Evolutionary conservation across 2,113 vertebrate species (phyloP).

Genomic region (pig (Sus scrofa)): DNA sequence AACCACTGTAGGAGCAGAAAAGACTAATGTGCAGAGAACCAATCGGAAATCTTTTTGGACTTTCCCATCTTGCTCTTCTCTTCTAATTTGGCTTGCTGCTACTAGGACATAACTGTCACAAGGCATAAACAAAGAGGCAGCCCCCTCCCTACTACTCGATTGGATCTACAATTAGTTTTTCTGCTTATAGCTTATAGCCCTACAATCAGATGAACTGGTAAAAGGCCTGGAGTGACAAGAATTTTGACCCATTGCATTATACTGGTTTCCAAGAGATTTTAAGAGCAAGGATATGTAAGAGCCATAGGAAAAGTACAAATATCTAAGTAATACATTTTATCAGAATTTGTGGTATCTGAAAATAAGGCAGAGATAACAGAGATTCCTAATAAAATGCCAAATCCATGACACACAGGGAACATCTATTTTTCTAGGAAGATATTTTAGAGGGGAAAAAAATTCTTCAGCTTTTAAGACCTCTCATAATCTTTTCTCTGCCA

Average conservation of each 20-base stretch:
- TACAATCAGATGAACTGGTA: neutral
- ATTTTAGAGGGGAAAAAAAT: neutral
- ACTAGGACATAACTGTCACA: neutral
- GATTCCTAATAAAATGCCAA: neutral
- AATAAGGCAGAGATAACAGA: neutral
- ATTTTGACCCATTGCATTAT: neutral
- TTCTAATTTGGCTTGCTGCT: neutral
- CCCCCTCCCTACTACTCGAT: neutral
- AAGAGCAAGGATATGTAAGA: neutral
- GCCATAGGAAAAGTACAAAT: neutral
- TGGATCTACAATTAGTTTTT: neutral
- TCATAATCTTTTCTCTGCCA: neutral
- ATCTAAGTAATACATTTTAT: conserved; percentile 20
- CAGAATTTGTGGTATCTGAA: neutral
- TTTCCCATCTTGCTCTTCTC: neutral
- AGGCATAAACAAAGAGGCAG: neutral
- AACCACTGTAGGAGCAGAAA: neutral
- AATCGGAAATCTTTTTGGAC: neutral
- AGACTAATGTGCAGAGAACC: neutral
- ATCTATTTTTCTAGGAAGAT: neutral
- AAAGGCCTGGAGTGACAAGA: neutral
- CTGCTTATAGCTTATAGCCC: neutral
- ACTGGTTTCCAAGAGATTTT: neutral
- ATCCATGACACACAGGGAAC: neutral
- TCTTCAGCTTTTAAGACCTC: neutral